Percentiles rank a stretch among this genome's conserved stretches.
phyloP scores from a whole-genome alignment of 2,113 vertebrate species.

The Trematomus loennbergii region DNA sequence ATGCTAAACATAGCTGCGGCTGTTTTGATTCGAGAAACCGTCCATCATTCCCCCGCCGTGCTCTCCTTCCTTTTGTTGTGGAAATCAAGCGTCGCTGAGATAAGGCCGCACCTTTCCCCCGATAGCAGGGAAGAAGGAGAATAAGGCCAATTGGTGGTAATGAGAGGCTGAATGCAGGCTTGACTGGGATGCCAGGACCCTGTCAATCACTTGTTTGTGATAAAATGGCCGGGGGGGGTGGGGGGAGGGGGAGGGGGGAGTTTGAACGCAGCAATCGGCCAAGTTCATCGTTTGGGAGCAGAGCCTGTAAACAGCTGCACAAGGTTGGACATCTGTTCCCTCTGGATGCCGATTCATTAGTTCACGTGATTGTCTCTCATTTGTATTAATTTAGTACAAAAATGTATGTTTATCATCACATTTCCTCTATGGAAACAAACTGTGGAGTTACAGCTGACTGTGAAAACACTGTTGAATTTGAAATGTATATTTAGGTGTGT shows the following conservation, averaged over 20 bases:
- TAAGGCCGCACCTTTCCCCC: conserved; percentile 86
- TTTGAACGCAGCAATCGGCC: conserved; percentile 71
- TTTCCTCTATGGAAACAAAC: conserved; percentile 13
- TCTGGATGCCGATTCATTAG: conserved; percentile 47
- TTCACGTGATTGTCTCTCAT: conserved; percentile 39
- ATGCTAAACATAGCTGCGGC: conserved; percentile 60
- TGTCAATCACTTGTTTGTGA: conserved; percentile 85
- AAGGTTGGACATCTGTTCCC: conserved; percentile 6
- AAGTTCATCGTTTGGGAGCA: conserved; percentile 74
- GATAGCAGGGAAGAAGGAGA: conserved; percentile 81
- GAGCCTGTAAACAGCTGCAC: conserved; percentile 45
- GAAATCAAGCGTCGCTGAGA: conserved; percentile 78
- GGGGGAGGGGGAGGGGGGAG: conserved; percentile 14
- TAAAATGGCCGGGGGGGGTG: conserved; percentile 67
- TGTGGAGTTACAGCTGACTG: background rate
- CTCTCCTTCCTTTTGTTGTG: conserved; percentile 68
- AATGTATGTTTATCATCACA: conserved; percentile 15
- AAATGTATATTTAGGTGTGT: background rate
- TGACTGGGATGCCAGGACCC: conserved; percentile 81
- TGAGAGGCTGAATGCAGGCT: conserved; percentile 81
- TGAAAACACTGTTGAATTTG: background rate
- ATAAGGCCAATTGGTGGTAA: conserved; percentile 88
- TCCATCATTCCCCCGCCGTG: conserved; percentile 53
- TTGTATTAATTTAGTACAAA: conserved; percentile 51
- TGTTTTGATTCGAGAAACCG: conserved; percentile 57